A percentile compares a stretch with the other conserved stretches of the same genome.
These are phyloP conservation scores for Struthio camelus DNA, from an alignment of 2,113 vertebrate species.

Conservation along the genomic window DNA sequence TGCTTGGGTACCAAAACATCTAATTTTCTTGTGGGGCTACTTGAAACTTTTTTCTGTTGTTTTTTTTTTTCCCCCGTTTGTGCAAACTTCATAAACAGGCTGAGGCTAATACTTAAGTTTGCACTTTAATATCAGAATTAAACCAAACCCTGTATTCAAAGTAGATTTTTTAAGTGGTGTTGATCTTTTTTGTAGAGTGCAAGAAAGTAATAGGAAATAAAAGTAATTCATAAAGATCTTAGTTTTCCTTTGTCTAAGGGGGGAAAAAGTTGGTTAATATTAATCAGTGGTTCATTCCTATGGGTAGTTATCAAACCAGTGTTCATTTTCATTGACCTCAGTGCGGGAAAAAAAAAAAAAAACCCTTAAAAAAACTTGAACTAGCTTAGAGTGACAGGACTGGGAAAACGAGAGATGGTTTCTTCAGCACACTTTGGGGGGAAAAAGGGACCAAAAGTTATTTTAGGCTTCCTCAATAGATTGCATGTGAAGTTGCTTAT, in stretches of 20 bases:
- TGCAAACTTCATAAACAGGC: conserved; percentile 62
- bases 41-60: conserved; percentile 21
- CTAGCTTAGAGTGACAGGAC: conserved; percentile 74
- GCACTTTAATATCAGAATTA: conserved; percentile 75
- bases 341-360: neutral
- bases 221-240: conserved; percentile 66
- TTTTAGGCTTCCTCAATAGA: conserved; percentile 75
- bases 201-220: conserved; percentile 65
- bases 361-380: conserved; percentile 55
- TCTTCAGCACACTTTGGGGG: conserved; percentile 77
- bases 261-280: conserved; percentile 19
- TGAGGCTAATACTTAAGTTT: conserved; percentile 73
- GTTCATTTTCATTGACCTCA: conserved; percentile 69
- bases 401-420: conserved; percentile 72
- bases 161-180: conserved; percentile 49
- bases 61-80: conserved; percentile 19
- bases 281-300: conserved; percentile 60
- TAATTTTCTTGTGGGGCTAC: conserved; percentile 40
- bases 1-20: conserved; percentile 52
- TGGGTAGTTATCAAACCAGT: conserved; percentile 53
- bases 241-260: conserved; percentile 53
- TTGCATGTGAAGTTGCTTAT: conserved; percentile 79
- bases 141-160: conserved; percentile 68
- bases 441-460: conserved; percentile 80
- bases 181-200: conserved; percentile 57